Base-by-base conservation (phyloP, 53 echinoderm and acorn worm genomes). In the Crossaster papposus region DNA sequence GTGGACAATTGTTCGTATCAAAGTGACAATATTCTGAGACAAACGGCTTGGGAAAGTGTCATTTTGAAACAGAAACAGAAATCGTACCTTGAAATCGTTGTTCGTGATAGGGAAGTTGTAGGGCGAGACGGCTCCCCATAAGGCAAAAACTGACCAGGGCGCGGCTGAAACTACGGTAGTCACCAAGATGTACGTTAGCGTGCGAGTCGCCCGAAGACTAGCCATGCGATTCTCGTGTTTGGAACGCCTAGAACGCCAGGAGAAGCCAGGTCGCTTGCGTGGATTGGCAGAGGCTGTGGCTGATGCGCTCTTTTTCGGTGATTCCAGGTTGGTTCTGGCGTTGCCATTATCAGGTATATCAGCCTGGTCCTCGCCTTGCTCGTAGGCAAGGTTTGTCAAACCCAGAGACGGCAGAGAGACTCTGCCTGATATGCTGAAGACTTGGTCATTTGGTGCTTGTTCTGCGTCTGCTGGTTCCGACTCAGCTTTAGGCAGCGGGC, bases 161-260 rank as follows among this genome's bases (percentile, higher is more conserved):
- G 54, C 68, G 10, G 89, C 79, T 8, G 89, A 37, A 10, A 79
- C 38, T 0, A 89, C 68, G 70, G 76, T 89, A 23, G 77, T 80
- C 34, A 89, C 53, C 33, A 89, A 51, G 28, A 89, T 65, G 51
- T 68, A 79, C 20, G 89, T 89, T 0, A 89, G 70, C 3, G 89
- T 89, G 73, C 80, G 79, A 30, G 89, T 89, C 3, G 89, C 89
- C 63, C 79, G 70, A 28, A 89, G 80, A 37, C 33, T 80, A 31
- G 80, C 80, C 80, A 54, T 26, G 54, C 58, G 80, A 18, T 54
- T n/a, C 22, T 80, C 80, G 33, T 34, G 80, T 37, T 55, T 80
- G 9, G 80, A 55, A 3, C 26, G 78, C 29, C 78, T 51, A 0
- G 78, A 78, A 14, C 51, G 52, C n/a, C 26, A 2, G 4, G 28